These are phyloP conservation scores for Oreohelix idahoensis DNA, from an alignment of 1,140 invertebrate species.

Conservation along the genomic window DNA sequence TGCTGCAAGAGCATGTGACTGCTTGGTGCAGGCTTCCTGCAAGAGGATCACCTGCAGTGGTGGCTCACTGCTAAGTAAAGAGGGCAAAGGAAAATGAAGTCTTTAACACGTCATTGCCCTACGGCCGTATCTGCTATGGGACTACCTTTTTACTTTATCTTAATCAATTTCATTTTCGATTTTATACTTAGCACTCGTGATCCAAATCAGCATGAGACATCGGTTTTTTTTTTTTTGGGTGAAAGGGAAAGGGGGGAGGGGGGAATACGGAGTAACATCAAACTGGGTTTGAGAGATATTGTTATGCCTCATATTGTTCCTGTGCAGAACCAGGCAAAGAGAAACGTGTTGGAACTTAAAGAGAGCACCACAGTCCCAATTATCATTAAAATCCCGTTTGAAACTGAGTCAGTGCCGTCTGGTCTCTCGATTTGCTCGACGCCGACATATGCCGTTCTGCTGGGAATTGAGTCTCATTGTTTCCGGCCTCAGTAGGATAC, in stretches of 20 bases:
- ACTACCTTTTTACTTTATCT: too few species aligned
- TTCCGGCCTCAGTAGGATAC: background rate
- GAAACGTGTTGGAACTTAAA: background rate
- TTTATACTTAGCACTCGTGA: too few species aligned
- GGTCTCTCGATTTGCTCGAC: background rate
- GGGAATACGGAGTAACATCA: background rate
- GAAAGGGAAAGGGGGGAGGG: background rate
- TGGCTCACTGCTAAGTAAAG: too few species aligned
- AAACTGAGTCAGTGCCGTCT: constrained; percentile 11
- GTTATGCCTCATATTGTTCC: background rate
- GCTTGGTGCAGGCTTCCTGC: too few species aligned
- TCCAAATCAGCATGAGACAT: too few species aligned
- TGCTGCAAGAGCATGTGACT: too few species aligned
- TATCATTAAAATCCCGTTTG: constrained; percentile 22
- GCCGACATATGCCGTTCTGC: constrained; percentile 36
- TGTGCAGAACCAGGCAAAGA: background rate
- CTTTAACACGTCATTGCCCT: too few species aligned
- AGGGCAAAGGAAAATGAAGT: too few species aligned
- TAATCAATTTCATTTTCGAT: too few species aligned
- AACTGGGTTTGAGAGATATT: background rate
- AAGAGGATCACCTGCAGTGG: too few species aligned
- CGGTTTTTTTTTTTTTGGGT: too few species aligned
- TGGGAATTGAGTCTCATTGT: constrained; percentile 30
- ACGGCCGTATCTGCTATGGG: too few species aligned
- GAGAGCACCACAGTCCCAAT: background rate